A percentile compares a stretch with the other conserved stretches of the same genome.
phyloP scores from a whole-genome alignment of 2,113 vertebrate genomes.

The Plestiodon gilberti region DNA sequence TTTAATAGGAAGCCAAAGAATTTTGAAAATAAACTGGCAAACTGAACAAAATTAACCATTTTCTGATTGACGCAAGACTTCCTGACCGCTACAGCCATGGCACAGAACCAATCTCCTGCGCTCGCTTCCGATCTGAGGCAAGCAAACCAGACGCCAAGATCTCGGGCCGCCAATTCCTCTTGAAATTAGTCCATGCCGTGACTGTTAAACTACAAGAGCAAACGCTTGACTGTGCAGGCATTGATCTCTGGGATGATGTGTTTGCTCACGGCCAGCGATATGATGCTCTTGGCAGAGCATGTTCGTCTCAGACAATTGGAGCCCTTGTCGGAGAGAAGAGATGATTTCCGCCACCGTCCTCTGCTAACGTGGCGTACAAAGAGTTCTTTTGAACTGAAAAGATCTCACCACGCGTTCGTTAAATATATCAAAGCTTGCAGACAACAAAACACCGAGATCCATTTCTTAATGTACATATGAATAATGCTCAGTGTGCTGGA shows the following conservation, averaged over 20 bases:
- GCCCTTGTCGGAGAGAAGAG: background rate
- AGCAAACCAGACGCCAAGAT: background rate
- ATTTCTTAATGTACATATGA: background rate
- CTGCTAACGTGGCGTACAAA: background rate
- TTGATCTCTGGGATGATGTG: background rate
- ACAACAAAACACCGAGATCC: background rate
- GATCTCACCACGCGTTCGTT: background rate
- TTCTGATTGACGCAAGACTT: background rate
- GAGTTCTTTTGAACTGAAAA: background rate
- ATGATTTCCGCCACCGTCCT: background rate
- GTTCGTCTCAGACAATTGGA: background rate
- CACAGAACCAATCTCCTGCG: background rate
- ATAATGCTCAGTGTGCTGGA: background rate
- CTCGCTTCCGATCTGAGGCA: background rate
- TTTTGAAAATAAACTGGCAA: background rate
- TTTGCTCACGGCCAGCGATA: background rate
- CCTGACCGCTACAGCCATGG: background rate
- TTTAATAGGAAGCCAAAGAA: background rate
- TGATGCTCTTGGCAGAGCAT: background rate
- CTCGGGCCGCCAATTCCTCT: background rate
- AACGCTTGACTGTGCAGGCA: background rate
- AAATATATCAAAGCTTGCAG: slow-evolving; percentile 11
- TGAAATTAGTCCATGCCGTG: slow-evolving; percentile 1
- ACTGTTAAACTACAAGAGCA: slow-evolving; percentile 22
- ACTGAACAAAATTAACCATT: background rate